phyloP scores from a whole-genome alignment of 2,113 vertebrate genomes.

The Hippocampus barbouri region DNA sequence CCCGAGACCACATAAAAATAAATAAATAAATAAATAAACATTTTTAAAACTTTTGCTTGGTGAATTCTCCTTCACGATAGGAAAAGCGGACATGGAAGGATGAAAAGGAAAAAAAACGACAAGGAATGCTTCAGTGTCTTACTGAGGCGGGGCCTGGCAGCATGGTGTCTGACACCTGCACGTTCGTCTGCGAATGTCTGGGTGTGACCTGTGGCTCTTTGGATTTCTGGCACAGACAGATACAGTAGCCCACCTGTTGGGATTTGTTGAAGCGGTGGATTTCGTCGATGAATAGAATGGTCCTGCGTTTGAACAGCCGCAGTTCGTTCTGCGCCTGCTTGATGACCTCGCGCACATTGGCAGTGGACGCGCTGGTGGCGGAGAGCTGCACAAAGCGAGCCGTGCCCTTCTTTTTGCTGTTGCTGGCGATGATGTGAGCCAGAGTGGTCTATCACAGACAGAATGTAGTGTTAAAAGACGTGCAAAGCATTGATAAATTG shows the following conservation, averaged over 20 bases:
- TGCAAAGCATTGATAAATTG: background rate
- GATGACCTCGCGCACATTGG: slow-evolving; percentile 90
- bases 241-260: slow-evolving; percentile 81
- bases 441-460: slow-evolving; percentile 84
- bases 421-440: slow-evolving; percentile 90
- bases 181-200: no score
- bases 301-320: slow-evolving; percentile 90
- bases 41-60: no score
- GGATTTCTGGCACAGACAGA: background rate
- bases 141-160: no score
- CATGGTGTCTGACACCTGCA: no score
- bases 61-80: no score
- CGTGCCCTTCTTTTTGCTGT: slow-evolving; percentile 80
- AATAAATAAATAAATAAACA: no score
- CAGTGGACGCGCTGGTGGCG: slow-evolving; percentile 85
- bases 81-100: no score
- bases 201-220: background rate
- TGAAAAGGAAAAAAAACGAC: no score
- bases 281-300: slow-evolving; percentile 95
- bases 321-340: slow-evolving; percentile 94
- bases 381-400: slow-evolving; percentile 87
- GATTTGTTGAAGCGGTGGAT: slow-evolving; percentile 98
- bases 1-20: no score
- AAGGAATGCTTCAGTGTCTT: no score
- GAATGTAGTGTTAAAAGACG: background rate